Conservation (phyloP, 2,797 vertebrate species). For the Tokudaia tokunoshimensis region DNA sequence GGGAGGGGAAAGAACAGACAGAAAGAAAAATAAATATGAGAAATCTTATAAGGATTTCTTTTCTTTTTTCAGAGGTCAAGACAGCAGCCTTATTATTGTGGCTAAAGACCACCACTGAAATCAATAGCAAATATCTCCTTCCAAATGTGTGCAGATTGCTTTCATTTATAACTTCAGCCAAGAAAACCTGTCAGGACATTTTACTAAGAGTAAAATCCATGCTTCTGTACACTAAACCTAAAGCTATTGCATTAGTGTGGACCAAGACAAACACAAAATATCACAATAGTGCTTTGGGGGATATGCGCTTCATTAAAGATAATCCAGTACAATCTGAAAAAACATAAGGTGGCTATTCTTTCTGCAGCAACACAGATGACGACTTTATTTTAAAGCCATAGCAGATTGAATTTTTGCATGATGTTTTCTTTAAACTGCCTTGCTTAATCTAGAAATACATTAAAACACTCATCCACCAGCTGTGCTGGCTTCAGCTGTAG, state of each 20-base stretch:
- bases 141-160: constrained; percentile 71
- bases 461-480: constrained; percentile 89
- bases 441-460: constrained; percentile 89
- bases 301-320: constrained; percentile 86
- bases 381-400: constrained; percentile 87
- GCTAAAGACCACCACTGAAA: constrained; percentile 65
- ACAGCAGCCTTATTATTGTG: constrained; percentile 43
- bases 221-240: constrained; percentile 81
- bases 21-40: neutral
- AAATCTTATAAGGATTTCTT: constrained; percentile 42
- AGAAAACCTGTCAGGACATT: constrained; percentile 67
- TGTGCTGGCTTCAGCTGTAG: constrained; percentile 87
- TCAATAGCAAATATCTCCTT: constrained; percentile 71
- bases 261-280: constrained; percentile 82
- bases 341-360: constrained; percentile 86
- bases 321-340: constrained; percentile 87
- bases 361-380: constrained; percentile 84
- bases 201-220: constrained; percentile 80
- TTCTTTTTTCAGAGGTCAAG: constrained; percentile 64
- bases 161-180: constrained; percentile 81
- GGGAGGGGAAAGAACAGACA: accelerated
- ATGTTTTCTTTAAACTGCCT: constrained; percentile 88
- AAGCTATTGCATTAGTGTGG: constrained; percentile 77
- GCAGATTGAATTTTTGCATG: constrained; percentile 87
- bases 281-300: constrained; percentile 78